These are phyloP conservation scores for Motacilla tschutschensis DNA, from an alignment of 2,113 vertebrate species.

Conservation along the genomic window DNA sequence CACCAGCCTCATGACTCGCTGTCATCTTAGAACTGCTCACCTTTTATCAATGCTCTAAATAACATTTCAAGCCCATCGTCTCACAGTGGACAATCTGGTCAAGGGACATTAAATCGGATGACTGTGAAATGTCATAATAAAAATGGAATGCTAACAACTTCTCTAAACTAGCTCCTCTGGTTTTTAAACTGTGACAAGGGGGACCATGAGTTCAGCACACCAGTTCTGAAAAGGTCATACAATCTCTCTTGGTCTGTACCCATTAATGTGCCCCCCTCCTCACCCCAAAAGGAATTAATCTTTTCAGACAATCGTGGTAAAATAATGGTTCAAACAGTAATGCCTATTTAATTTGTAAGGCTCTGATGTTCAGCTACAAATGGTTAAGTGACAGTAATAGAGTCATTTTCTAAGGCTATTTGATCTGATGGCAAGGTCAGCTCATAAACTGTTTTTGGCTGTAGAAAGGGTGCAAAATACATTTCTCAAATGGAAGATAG, in stretches of 20 bases:
- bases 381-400: conserved; percentile 66
- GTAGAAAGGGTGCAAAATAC: conserved; percentile 11
- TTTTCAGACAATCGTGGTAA: conserved; percentile 74
- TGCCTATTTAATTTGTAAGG: conserved; percentile 76
- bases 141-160: conserved; percentile 92
- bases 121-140: conserved; percentile 92
- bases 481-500: conserved; percentile 10
- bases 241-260: conserved; percentile 84
- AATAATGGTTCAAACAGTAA: conserved; percentile 72
- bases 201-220: conserved; percentile 85
- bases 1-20: conserved; percentile 91
- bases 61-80: conserved; percentile 93
- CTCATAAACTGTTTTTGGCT: conserved; percentile 55
- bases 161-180: conserved; percentile 80
- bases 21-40: conserved; percentile 94
- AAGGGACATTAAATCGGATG: conserved; percentile 92
- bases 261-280: conserved; percentile 85
- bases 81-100: conserved; percentile 90
- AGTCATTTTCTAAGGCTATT: conserved; percentile 61
- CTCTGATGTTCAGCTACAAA: conserved; percentile 62
- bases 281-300: conserved; percentile 75
- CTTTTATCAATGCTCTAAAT: conserved; percentile 96
- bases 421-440: conserved; percentile 44
- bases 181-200: conserved; percentile 88
- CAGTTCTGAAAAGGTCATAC: conserved; percentile 91